A percentile compares a stretch with the other conserved stretches of the same genome.
These are phyloP conservation scores for Melopsittacus undulatus DNA, from an alignment of 2,797 vertebrate genomes.

Conservation along the genomic window DNA sequence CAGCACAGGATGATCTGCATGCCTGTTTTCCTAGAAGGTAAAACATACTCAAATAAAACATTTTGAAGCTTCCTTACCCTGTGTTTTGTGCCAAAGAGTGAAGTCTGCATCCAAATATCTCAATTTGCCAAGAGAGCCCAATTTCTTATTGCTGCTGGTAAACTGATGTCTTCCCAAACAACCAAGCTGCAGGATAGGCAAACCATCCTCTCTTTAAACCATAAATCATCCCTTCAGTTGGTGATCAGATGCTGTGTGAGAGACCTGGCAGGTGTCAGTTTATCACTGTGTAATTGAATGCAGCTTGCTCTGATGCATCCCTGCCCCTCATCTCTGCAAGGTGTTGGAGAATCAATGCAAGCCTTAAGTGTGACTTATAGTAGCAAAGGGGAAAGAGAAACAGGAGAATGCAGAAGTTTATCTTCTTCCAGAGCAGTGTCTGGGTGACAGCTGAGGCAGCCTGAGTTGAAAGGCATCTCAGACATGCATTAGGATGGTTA, in stretches of 20 bases:
- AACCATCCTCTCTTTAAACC: neutral
- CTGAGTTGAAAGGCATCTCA: neutral
- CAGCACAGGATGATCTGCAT: accelerated
- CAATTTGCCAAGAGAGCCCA: neutral
- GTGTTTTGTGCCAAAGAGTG: neutral
- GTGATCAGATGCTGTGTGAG: conserved; percentile 45
- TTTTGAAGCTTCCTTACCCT: neutral
- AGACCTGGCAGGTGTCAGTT: conserved; percentile 56
- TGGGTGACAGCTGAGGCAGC: conserved; percentile 36
- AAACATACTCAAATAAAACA: neutral
- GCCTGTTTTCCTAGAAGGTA: neutral
- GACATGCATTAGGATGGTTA: neutral
- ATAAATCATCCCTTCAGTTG: conserved; percentile 60
- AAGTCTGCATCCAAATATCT: neutral
- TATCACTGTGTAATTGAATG: neutral
- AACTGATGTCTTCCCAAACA: neutral
- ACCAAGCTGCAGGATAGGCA: neutral
- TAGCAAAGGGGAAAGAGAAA: neutral
- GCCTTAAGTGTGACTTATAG: neutral
- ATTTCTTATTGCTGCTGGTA: neutral
- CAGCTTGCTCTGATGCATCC: neutral
- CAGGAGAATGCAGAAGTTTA: neutral
- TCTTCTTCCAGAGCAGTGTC: neutral
- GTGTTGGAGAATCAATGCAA: neutral
- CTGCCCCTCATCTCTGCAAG: neutral